Evolutionary conservation across 2,888 invertebrate genomes (phyloP).

Genomic region (Ornithoptera alexandrae): DNA sequence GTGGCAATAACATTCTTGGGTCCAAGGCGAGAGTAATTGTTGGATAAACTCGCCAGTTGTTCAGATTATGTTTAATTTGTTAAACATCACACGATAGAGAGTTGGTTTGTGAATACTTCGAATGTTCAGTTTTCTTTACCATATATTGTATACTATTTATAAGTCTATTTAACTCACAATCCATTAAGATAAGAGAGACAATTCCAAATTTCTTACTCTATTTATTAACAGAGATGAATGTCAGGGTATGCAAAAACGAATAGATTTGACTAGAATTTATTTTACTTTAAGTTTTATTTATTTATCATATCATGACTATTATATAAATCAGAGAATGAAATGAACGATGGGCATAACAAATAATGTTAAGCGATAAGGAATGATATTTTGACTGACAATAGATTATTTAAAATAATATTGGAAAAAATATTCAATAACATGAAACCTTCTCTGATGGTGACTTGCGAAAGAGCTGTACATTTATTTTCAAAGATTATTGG

Average conservation of each 20-base stretch:
- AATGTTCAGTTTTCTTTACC: background rate
- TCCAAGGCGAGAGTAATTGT: slow-evolving; percentile 26
- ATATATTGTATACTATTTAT: background rate
- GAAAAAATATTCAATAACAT: background rate
- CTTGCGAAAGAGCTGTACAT: too few relatives aligned
- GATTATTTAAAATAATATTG: background rate
- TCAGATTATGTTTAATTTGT: slow-evolving; percentile 11
- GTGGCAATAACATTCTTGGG: slow-evolving; percentile 22
- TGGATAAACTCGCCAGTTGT: slow-evolving; percentile 19
- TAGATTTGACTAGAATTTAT: too few relatives aligned
- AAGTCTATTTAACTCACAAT: too few relatives aligned
- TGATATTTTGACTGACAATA: background rate
- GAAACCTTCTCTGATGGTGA: too few relatives aligned
- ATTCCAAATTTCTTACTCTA: too few relatives aligned
- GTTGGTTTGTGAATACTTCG: slow-evolving; percentile 7
- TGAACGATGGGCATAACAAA: background rate
- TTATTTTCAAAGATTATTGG: too few relatives aligned
- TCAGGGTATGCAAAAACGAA: background rate
- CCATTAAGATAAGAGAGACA: too few relatives aligned
- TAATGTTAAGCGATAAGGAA: background rate
- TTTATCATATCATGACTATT: background rate
- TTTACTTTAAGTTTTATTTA: too few relatives aligned
- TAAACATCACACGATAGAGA: slow-evolving; percentile 1
- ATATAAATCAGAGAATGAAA: background rate
- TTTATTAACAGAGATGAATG: too few relatives aligned